Conservation (phyloP, 92 coral and sea anemone species). For the Porites divaricata region DNA sequence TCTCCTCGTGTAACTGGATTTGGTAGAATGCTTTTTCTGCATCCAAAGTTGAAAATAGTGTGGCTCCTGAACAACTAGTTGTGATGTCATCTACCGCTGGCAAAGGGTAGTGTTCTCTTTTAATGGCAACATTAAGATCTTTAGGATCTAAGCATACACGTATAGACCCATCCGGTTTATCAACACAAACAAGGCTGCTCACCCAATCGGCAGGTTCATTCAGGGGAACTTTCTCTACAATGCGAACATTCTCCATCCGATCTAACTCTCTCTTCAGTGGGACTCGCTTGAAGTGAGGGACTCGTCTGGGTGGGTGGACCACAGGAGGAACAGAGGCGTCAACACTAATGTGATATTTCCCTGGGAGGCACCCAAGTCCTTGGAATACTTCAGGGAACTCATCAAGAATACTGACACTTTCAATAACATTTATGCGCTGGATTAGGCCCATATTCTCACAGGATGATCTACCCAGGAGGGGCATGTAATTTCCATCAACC, state of each 20-base stretch:
- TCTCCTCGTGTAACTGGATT: constrained; percentile 15
- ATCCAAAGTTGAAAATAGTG: constrained; percentile 39
- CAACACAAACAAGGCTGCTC: background rate
- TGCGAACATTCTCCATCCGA: constrained; percentile 25
- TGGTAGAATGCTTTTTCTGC: constrained; percentile 53
- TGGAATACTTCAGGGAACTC: constrained; percentile 58
- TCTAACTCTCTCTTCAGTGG: too few relatives aligned
- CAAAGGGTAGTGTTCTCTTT: constrained; percentile 40
- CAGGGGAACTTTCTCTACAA: constrained; percentile 27
- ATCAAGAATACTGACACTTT: constrained; percentile 24
- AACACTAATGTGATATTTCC: constrained; percentile 9
- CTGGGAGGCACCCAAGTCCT: constrained; percentile 31
- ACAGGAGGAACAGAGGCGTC: constrained; percentile 51
- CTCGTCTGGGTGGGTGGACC: constrained; percentile 44
- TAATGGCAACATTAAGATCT: constrained; percentile 17
- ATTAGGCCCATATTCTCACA: constrained; percentile 13
- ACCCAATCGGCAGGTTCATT: constrained; percentile 30
- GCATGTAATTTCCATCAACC: too few relatives aligned
- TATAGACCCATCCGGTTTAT: constrained; percentile 33
- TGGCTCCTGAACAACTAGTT: constrained; percentile 26
- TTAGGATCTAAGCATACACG: constrained; percentile 42
- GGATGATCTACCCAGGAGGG: background rate
- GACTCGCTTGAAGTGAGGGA: too few relatives aligned
- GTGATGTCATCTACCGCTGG: constrained; percentile 36
- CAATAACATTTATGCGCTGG: constrained; percentile 7